phyloP scores from a whole-genome alignment of 2,888 invertebrate genomes.

The Spatulosminthurus flaviceps region DNA sequence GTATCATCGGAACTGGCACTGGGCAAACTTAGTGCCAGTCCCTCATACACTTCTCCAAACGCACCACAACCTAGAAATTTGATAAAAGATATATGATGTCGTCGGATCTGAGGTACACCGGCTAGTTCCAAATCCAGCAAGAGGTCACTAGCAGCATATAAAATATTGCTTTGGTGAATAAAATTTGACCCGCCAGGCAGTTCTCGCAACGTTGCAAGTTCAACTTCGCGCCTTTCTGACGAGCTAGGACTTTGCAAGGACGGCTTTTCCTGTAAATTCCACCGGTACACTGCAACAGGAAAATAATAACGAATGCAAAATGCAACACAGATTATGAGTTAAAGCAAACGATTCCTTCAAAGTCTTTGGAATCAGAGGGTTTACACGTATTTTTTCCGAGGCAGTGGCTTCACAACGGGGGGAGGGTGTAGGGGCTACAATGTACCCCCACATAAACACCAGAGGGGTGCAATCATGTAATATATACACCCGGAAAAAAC shows the following conservation, averaged over 20 bases:
- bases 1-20: constrained; percentile 70
- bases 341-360: too few species aligned
- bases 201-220: constrained; percentile 85
- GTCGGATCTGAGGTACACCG: constrained; percentile 83
- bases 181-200: constrained; percentile 78
- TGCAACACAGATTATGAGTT: too few species aligned
- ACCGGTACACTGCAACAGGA: constrained; percentile 71
- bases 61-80: constrained; percentile 95
- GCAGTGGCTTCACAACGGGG: too few species aligned
- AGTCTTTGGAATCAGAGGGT: too few species aligned
- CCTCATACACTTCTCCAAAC: constrained; percentile 97
- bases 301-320: too few species aligned
- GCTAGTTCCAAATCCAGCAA: constrained; percentile 80
- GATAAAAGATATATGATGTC: constrained; percentile 85
- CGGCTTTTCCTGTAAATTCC: constrained; percentile 77
- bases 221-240: constrained; percentile 66
- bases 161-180: constrained; percentile 83
- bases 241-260: constrained; percentile 69
- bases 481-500: too few species aligned
- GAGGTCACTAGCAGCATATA: constrained; percentile 74
- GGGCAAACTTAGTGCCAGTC: constrained; percentile 77
- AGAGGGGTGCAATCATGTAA: too few species aligned
- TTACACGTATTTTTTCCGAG: too few species aligned
- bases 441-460: too few species aligned
- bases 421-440: too few species aligned